Percentiles rank a stretch among this genome's conserved stretches.
phyloP scores from a whole-genome alignment of 2,113 vertebrate genomes.

The Rhombomys opimus region DNA sequence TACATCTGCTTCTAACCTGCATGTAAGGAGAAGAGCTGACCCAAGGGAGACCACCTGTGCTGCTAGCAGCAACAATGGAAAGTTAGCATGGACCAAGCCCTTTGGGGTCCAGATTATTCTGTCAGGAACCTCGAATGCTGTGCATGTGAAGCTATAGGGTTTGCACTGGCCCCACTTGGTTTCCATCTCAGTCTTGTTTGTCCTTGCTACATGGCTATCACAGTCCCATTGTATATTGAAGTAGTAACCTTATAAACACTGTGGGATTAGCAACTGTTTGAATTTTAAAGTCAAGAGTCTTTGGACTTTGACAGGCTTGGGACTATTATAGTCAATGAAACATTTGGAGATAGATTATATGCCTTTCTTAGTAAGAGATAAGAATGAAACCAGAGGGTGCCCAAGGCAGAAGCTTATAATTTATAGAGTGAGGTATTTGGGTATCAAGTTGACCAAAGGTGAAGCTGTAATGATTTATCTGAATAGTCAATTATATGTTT shows the following conservation, averaged over 20 bases:
- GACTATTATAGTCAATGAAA: neutral
- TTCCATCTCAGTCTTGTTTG: neutral
- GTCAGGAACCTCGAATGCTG: neutral
- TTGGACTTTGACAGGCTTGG: neutral
- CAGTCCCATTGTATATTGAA: neutral
- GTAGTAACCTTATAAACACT: neutral
- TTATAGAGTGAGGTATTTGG: neutral
- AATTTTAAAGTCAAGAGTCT: neutral
- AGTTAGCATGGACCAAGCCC: neutral
- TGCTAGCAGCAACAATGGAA: neutral
- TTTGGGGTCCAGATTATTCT: neutral
- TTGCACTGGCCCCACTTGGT: neutral
- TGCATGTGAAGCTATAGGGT: neutral
- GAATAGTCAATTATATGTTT: neutral
- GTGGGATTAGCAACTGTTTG: neutral
- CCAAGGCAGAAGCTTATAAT: neutral
- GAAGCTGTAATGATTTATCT: neutral
- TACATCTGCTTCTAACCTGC: neutral
- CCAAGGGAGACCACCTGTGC: neutral
- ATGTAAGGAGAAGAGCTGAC: neutral
- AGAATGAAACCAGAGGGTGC: neutral
- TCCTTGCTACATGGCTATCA: neutral
- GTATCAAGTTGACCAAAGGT: neutral
- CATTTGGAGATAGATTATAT: neutral
- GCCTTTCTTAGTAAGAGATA: neutral